Evolutionary conservation across 2,113 vertebrate species (phyloP).

Genomic region (Hyperopisus bebe): DNA sequence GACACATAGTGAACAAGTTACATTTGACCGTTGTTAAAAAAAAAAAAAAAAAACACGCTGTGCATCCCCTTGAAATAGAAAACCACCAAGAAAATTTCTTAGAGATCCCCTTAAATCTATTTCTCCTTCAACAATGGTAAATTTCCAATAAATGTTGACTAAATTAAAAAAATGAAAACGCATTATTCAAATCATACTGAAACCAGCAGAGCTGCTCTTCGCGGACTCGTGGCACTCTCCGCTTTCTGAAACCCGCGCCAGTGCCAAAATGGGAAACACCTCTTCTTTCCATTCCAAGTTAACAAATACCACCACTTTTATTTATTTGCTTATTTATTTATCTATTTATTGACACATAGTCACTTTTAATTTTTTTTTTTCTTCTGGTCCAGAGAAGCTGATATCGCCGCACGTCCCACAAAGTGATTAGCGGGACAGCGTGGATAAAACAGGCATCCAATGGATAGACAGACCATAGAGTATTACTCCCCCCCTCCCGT

Average conservation of each 20-base stretch:
- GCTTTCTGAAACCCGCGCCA: conserved; percentile 20
- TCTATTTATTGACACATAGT: not conserved
- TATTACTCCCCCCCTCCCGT: not conserved
- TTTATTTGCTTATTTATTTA: not conserved
- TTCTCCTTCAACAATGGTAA: conserved; percentile 19
- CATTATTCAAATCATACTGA: conserved; percentile 26
- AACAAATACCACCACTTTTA: not conserved
- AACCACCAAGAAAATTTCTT: conserved; percentile 24
- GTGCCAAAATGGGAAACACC: conserved; percentile 34
- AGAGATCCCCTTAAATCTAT: conserved; percentile 24
- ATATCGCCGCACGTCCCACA: not conserved
- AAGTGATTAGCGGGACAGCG: not conserved
- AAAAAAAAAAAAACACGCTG: not conserved
- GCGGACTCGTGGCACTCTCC: not conserved
- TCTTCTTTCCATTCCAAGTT: conserved; percentile 13
- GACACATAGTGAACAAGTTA: not conserved
- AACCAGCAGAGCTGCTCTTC: conserved; percentile 15
- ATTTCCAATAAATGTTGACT: conserved; percentile 26
- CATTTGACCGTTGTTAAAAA: not conserved
- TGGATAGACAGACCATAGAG: not conserved
- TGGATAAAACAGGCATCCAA: not conserved
- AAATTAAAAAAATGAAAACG: conserved; percentile 19
- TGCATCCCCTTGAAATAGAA: conserved; percentile 21
- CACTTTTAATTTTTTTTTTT: not conserved
- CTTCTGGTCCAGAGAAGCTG: not conserved